Conservation (phyloP, 2,113 vertebrate genomes). For the Lepus timidus region DNA sequence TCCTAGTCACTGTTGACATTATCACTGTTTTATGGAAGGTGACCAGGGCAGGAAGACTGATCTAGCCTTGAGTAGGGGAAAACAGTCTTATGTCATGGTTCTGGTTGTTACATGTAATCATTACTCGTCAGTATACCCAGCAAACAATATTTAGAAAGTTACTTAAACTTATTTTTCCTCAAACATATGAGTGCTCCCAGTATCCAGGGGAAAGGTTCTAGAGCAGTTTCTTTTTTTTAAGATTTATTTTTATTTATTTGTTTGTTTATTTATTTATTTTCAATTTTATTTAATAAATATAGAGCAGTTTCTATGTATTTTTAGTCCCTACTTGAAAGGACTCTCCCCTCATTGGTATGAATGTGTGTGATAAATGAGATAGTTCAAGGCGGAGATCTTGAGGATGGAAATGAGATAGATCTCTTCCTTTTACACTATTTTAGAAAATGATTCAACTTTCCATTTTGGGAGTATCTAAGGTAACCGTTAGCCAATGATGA, state of each 20-base stretch:
- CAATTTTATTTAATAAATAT: neutral
- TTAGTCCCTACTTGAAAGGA: neutral
- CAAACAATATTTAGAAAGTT: neutral
- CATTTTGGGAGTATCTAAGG: conserved; percentile 14
- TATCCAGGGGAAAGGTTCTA: neutral
- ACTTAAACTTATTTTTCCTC: neutral
- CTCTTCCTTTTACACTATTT: conserved; percentile 41
- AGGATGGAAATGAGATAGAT: neutral
- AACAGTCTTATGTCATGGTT: neutral
- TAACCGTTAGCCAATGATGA: conserved; percentile 58
- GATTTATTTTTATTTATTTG: no score
- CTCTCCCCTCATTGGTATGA: neutral
- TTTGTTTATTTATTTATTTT: no score
- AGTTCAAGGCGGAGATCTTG: neutral
- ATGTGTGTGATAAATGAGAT: neutral
- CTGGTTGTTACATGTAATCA: neutral
- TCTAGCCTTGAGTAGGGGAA: neutral
- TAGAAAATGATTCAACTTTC: conserved; percentile 67
- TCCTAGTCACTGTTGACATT: neutral
- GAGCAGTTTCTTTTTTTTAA: neutral
- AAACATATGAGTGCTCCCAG: neutral
- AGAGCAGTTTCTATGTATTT: neutral
- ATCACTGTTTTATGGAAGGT: neutral
- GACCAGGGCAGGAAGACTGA: neutral
- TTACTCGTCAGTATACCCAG: neutral